Base-by-base conservation (phyloP, 2,797 vertebrate genomes). In the Myotis vivesi region DNA sequence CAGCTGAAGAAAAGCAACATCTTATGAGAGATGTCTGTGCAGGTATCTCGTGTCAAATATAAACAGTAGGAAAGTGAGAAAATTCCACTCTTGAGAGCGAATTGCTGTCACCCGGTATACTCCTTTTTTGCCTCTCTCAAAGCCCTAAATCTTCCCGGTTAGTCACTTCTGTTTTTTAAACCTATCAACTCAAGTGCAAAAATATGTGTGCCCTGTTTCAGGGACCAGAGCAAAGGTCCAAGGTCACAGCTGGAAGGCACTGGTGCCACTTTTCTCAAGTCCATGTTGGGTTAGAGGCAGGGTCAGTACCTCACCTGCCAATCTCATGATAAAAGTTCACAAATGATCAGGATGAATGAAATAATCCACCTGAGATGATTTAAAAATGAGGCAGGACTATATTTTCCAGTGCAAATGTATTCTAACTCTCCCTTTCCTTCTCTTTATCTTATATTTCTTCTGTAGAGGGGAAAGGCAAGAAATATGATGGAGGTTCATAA, bases 231-330 rank as follows among this genome's bases (percentile, higher is more conserved):
- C 94, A 96, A 89, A 95, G 94, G 97, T 95, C 91, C 20, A 53
- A 97, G 97, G 98, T 98, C 97, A 97, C 98, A 98, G 97, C 98
- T 98, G 98, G 95, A 98, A 97, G 85, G 92, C 51, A 16, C 87
- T 44, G 59, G 80, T 91, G 93, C 93, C 86, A 91, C 92, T 97
- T 95, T 97, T 73, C 96, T 96, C 81, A 92, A 93, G 86, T 91
- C 84, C 71, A 30, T 2, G 1, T 66, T 53, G 71, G 51, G 76
- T 82, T 76, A 97, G 94, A 71, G 55, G 59, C 91, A 92, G 86
- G 81, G 94, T 97, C 92, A 96, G 3, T 88, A 51, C 55, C 73
- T 89, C 36, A 92, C 87, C 83, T 92, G 92, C 91, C 83, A 91
- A 91, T 94, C 84, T 95, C 82, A 11, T 46, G 84, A 73, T 66